Evolutionary conservation across 2,888 invertebrate species (phyloP), one percentile per base, ranked within the genome.

Genomic region (Gerris lacustris): DNA sequence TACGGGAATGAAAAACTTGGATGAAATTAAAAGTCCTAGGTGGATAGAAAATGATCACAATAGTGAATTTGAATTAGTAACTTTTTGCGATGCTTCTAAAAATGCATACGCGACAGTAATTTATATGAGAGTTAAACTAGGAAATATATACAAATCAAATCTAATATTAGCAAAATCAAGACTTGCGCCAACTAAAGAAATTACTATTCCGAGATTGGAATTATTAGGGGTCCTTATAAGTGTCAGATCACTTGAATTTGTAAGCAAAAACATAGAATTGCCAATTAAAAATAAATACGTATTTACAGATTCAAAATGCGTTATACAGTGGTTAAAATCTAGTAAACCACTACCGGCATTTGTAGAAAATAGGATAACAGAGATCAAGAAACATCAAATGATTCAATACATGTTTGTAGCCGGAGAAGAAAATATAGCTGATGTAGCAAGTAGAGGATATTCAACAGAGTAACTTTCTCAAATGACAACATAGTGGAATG

Each of bases 231-330:
- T 68, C 15, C 62, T 68, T n/a, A 68, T 68, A 17, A 47, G 68
- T 45, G 55, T 18, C 15, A 6, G 68, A 18, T 15, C 47, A 5
- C 43, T 68, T 6, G 47, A 68, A 6, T 68, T 45, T 18, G 47
- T 68, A 6, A 11, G 6, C 6, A 7, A 6, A 47, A 47, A 7
- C 6, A 7, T 47, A 47, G 47, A 47, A 47, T 6, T 7, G 11
- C 7, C 6, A 47, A 11, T 47, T 7, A 11, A 7, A 7, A 45
- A 17, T 5, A 68, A 47, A 47, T 6, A 31, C 6, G 55, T 47
- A 17, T 68, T 45, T 45, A 47, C 68, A 45, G 68, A 68, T 9
- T 68, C 68, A 17, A 43, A 68, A 18, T 68, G 68, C 47, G 68
- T 68, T 9, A 6, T 47, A 11, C 68, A 45, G 7, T 68, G 68